Conservation (phyloP, 2,797 vertebrate species). For the Sebastes minor region DNA sequence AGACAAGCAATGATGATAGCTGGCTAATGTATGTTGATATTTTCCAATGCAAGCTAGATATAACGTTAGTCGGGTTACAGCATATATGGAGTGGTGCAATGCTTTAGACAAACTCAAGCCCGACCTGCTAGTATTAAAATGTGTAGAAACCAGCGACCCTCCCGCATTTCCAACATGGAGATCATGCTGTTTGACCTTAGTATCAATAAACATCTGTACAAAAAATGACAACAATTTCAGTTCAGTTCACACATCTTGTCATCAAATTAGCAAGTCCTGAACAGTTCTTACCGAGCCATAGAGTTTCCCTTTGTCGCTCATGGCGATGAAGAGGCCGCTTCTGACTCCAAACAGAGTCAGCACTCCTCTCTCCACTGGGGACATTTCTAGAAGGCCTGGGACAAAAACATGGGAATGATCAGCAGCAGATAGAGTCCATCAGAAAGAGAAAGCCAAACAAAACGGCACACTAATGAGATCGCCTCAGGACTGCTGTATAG, state of each 20-base stretch:
- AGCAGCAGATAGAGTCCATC: neutral
- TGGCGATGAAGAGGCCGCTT: conserved; percentile 93
- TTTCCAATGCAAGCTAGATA: too few species aligned
- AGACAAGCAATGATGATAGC: neutral
- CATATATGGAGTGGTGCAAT: too few species aligned
- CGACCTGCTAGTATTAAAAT: neutral
- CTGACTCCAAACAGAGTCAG: conserved; percentile 92
- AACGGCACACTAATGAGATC: neutral
- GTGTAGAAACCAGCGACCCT: neutral
- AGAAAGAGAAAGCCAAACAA: neutral
- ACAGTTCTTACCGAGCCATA: conserved; percentile 67
- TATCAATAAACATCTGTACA: neutral
- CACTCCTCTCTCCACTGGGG: conserved; percentile 92
- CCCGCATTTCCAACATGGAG: neutral
- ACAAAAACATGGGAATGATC: conserved; percentile 2
- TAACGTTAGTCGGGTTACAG: too few species aligned
- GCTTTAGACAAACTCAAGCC: neutral
- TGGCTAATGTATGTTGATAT: too few species aligned
- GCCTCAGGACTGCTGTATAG: too few species aligned
- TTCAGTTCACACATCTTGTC: neutral
- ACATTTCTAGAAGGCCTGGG: conserved; percentile 93
- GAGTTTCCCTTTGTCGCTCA: conserved; percentile 85
- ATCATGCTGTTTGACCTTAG: neutral
- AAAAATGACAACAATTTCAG: neutral
- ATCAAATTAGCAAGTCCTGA: neutral